Evolutionary conservation across 2,797 vertebrate species (phyloP), one percentile per base, ranked within the genome.

Genomic region (Geotrypetes seraphini): DNA sequence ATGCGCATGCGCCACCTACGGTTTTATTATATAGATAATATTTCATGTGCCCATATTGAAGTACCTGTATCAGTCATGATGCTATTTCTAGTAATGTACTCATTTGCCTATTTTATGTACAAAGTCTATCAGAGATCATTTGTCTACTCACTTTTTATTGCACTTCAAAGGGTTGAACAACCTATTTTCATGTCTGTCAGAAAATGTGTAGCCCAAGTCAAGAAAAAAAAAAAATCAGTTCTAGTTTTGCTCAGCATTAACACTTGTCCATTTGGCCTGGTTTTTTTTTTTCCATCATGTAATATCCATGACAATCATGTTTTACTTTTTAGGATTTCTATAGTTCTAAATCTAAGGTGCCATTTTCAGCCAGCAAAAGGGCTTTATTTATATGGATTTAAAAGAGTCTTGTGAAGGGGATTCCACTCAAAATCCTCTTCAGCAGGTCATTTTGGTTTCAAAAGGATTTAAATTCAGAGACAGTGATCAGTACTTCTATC

Each of bases 231-330:
- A n/a, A 89, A 90, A 87, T 84, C 86, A 83, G 78, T 64, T 76
- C 60, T 70, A 85, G 90, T 92, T 92, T 91, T 92, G 88, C 93
- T 91, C 75, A 42, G 79, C 57, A 78, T 68, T 66, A 77, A 88
- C 90, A 87, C 90, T 88, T 87, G 90, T 92, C 89, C 88, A 63
- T 74, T 79, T 75, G 77, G 87, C 79, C 91, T 77, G 88, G n/a
- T n/a, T n/a, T 90, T 90, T 88, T 91, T 90, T 87, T 88, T 88
- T 74, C 79, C 82, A 75, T 96, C 83, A 76, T 89, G 86, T 92
- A 91, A 97, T 96, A 97, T 95, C 92, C 92, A 96, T 95, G 91
- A 96, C 92, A 96, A 97, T 93, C 87, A 79, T 87, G 89, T 92
- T 87, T 87, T 78, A 83, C 84, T 86, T 87, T 89, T 86, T 79